A percentile compares a stretch with the other conserved stretches of the same genome.
phyloP scores from a whole-genome alignment of 2,797 vertebrate species.

The Scarus forsteni region DNA sequence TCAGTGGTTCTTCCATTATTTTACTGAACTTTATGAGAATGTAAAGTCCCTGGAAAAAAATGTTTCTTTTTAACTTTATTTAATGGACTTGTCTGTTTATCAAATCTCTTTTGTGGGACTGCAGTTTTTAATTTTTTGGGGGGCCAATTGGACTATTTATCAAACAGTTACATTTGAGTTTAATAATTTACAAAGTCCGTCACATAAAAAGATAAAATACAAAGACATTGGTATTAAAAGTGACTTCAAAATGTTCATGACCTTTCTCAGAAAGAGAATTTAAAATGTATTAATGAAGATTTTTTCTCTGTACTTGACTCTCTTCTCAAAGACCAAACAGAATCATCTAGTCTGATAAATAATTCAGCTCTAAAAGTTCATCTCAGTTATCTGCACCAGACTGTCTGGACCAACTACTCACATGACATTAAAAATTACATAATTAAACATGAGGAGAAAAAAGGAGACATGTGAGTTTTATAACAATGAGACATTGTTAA shows the following conservation, averaged over 20 bases:
- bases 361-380: background rate
- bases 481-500: constrained; percentile 2
- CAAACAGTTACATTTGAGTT: too few relatives aligned
- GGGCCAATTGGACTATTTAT: too few relatives aligned
- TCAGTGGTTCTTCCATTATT: too few relatives aligned
- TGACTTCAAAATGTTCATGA: background rate
- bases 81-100: too few relatives aligned
- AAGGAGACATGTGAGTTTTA: background rate
- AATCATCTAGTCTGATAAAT: background rate
- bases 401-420: constrained; percentile 1
- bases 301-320: background rate
- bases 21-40: too few relatives aligned
- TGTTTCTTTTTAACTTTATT: too few relatives aligned
- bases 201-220: too few relatives aligned
- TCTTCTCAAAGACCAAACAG: background rate
- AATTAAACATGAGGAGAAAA: background rate
- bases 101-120: too few relatives aligned
- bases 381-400: constrained; percentile 5
- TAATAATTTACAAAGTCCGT: too few relatives aligned
- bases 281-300: background rate
- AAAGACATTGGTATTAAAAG: too few relatives aligned
- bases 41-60: too few relatives aligned
- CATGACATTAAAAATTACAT: constrained; percentile 6
- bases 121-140: too few relatives aligned
- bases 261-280: background rate